Evolutionary conservation across 1,140 invertebrate genomes (phyloP), one percentile per base, ranked within the genome.

Genomic region (Drosophila leontia): DNA sequence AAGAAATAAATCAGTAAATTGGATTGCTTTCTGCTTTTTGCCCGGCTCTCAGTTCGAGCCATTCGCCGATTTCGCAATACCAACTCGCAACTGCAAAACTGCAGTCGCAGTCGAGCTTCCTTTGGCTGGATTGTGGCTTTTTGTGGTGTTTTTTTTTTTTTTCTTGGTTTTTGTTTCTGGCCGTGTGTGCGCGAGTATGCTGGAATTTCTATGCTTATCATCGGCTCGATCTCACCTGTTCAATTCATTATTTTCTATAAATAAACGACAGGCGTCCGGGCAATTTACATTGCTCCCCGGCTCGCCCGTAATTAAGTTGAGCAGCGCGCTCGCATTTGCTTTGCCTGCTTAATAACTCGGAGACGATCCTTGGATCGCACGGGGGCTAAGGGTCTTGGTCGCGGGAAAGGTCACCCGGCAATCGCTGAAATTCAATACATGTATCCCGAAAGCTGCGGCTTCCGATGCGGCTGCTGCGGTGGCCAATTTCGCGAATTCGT

Each of bases 1-100:
- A 90, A 90, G 85, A 90, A 90, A 90, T 90, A 90, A 90, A 90
- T 90, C 85, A 90, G 85, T 90, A 90, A 90, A 90, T 90, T 90
- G 85, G 84, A 88, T 88, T 88, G 84, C 84, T 88, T 90, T 88
- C 57, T 88, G 82, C 85, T 70, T 70, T 70, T 70, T 67, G 67
- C 71, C 71, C 67, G 64, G 75, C 70, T 76, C 60, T 32, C 41
- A 67, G 67, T 67, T 70, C 62, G 67, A 32, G 68, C 61, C 76
- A 62, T 82, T 79, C 74, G 78, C 67, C 72, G 69, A 78, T 83
- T 80, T 71, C 62, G 74, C 84, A 88, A 78, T 88, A 78, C 64
- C 80, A 81, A 82, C 70, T 86, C 34, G 67, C 58, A 81, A 61
- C 77, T 70, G 51, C 48, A 39, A 37, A 55, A 44, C 62, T 60